Conservation (phyloP, 2,888 invertebrate species). For the Junonia oenone region DNA sequence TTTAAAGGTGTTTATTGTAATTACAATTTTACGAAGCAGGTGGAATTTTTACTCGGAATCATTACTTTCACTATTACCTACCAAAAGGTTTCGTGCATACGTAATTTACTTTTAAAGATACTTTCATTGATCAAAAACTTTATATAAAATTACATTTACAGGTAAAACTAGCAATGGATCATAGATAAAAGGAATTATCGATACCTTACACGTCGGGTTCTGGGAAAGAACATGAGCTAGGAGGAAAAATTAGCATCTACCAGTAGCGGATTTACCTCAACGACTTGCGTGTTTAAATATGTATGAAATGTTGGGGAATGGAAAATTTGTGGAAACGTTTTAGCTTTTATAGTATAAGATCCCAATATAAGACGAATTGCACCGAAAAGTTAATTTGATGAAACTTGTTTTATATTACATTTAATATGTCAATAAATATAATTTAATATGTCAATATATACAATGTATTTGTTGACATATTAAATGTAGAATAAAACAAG, state of each 20-base stretch:
- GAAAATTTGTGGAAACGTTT: not conserved
- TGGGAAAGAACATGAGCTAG: not conserved
- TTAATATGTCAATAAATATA: too few species aligned
- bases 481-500: too few species aligned
- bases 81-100: not conserved
- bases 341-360: too few species aligned
- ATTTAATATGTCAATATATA: too few species aligned
- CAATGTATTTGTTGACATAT: too few species aligned
- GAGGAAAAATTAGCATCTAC: conserved; percentile 5
- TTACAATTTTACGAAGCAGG: too few species aligned
- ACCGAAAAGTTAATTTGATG: too few species aligned
- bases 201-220: not conserved
- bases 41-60: too few species aligned
- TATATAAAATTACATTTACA: not conserved
- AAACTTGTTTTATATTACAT: too few species aligned
- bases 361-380: too few species aligned
- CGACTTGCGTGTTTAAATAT: not conserved
- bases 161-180: not conserved
- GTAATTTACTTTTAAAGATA: not conserved
- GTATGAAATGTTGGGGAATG: not conserved
- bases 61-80: not conserved
- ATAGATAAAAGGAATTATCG: not conserved
- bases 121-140: not conserved
- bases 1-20: too few species aligned
- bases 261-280: not conserved